Evolutionary conservation across 1,140 invertebrate genomes (phyloP).

Genomic region (Proctacanthus coquilletti): DNA sequence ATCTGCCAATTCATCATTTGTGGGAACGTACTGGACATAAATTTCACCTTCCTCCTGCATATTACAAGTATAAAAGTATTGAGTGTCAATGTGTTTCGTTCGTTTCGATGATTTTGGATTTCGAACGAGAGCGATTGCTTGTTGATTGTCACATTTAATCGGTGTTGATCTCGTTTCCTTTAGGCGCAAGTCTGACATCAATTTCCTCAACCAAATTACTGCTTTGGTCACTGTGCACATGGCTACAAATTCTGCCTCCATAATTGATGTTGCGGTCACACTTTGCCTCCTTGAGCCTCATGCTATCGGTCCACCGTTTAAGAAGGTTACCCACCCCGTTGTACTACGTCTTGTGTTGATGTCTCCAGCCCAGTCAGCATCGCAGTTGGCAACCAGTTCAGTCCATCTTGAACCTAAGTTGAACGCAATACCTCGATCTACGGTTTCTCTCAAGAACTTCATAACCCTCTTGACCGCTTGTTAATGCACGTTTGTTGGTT

Average conservation of each 20-base stretch:
- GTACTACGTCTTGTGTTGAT: conserved; percentile 11
- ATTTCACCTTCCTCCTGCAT: neutral
- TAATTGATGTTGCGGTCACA: conserved; percentile 20
- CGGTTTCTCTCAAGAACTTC: conserved; percentile 20
- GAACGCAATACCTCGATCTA: conserved; percentile 13
- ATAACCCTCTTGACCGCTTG: conserved; percentile 20
- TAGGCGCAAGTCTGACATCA: conserved; percentile 5
- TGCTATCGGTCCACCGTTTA: conserved; percentile 14
- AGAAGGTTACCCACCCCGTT: conserved; percentile 17
- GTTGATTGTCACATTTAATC: conserved; percentile 6
- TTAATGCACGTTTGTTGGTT: conserved; percentile 16
- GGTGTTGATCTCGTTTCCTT: neutral
- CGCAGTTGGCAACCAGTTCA: conserved; percentile 15
- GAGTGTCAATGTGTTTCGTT: conserved; percentile 28
- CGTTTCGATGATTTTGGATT: conserved; percentile 4
- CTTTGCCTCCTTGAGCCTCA: conserved; percentile 26
- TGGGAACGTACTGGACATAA: neutral
- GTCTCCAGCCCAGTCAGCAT: conserved; percentile 23
- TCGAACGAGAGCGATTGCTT: conserved; percentile 4
- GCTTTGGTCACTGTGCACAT: conserved; percentile 13
- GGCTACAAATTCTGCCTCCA: conserved; percentile 25
- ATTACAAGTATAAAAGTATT: conserved; percentile 15
- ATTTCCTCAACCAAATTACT: conserved; percentile 13
- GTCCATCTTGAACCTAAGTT: conserved; percentile 1
- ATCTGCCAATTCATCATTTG: neutral